Conservation (phyloP, 2,797 vertebrate species). For the Enteromius trimaculatus region DNA sequence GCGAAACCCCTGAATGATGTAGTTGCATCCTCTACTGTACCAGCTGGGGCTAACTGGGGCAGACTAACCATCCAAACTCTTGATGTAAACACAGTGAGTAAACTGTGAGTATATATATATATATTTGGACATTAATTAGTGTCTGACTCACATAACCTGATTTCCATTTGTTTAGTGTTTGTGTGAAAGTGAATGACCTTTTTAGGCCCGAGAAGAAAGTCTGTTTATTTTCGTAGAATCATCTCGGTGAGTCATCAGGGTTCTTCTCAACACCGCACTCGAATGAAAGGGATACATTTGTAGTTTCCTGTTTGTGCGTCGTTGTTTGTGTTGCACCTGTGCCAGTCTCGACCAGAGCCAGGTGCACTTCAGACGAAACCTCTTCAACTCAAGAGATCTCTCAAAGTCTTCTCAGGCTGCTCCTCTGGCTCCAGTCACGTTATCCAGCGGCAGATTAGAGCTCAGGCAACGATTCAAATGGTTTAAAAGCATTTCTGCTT, state of each 20-base stretch:
- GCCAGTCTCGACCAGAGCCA: slow-evolving; percentile 38
- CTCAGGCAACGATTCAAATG: background rate
- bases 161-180: slow-evolving; percentile 34
- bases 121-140: background rate
- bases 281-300: slow-evolving; percentile 27
- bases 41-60: background rate
- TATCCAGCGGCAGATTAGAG: background rate
- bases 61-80: background rate
- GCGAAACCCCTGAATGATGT: background rate
- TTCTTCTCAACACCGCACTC: slow-evolving; percentile 25
- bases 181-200: slow-evolving; percentile 44
- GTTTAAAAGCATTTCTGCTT: slow-evolving; percentile 13
- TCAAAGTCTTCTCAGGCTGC: slow-evolving; percentile 16
- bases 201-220: slow-evolving; percentile 25
- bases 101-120: background rate
- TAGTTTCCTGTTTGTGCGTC: slow-evolving; percentile 50
- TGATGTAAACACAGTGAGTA: background rate
- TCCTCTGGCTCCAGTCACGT: slow-evolving; percentile 2
- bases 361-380: slow-evolving; percentile 45
- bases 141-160: slow-evolving; percentile 13
- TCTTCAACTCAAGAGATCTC: slow-evolving; percentile 45
- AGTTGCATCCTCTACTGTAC: background rate
- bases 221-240: slow-evolving; percentile 50
- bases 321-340: slow-evolving; percentile 53
- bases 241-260: slow-evolving; percentile 3